Conservation (phyloP, 2,888 invertebrate genomes). For the Nephrotoma flavescens region DNA sequence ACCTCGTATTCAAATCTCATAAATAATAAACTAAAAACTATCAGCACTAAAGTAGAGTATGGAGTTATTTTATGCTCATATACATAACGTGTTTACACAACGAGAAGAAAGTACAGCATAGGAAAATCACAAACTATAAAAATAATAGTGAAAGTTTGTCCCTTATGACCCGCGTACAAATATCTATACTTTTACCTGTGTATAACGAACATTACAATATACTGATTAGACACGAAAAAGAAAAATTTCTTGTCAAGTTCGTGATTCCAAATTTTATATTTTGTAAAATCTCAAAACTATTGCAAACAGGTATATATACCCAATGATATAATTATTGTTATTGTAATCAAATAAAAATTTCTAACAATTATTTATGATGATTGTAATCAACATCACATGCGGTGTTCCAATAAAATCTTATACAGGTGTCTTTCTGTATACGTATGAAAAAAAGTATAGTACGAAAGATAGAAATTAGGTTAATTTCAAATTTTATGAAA, state of each 20-base stretch:
- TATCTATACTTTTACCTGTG: background rate
- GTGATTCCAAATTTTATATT: background rate
- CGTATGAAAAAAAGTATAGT: background rate
- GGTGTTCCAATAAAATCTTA: background rate
- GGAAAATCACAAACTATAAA: background rate
- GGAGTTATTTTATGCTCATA: background rate
- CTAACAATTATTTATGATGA: background rate
- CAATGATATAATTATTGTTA: background rate
- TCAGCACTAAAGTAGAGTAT: background rate
- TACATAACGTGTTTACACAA: background rate
- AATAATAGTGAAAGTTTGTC: background rate
- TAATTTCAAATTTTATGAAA: background rate
- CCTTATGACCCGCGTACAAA: background rate
- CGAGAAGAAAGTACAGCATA: background rate
- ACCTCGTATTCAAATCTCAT: background rate
- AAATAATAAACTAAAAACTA: background rate
- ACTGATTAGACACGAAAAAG: background rate
- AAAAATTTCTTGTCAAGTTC: background rate
- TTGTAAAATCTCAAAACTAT: background rate
- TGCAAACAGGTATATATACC: too few species aligned
- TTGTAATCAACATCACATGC: background rate
- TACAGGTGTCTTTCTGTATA: background rate
- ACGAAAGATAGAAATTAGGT: background rate
- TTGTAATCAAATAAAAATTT: background rate
- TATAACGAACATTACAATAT: background rate